A percentile compares a stretch with the other conserved stretches of the same genome.
Evolutionary conservation across 2,797 vertebrate genomes (phyloP).

Genomic region (Coendou prehensilis): DNA sequence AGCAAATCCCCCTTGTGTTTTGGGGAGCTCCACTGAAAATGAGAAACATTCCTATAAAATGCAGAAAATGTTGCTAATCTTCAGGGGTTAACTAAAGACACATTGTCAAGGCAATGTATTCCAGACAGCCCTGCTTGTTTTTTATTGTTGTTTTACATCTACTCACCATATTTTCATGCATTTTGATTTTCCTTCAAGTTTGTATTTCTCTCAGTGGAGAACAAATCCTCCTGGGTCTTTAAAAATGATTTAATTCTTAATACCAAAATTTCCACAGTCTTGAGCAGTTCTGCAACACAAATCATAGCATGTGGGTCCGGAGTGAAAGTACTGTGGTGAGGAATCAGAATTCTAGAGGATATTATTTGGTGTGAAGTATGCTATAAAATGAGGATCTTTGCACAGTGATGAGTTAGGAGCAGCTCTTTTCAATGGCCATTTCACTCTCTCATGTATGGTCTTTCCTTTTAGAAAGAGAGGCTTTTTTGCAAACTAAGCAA

Average conservation of each 20-base stretch:
- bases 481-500: constrained; percentile 58
- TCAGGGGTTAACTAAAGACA: background rate
- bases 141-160: background rate
- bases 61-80: background rate
- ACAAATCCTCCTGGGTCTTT: constrained; percentile 53
- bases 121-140: background rate
- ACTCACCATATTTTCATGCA: background rate
- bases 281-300: constrained; percentile 63
- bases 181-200: constrained; percentile 56
- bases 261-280: constrained; percentile 15
- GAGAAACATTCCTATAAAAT: constrained; percentile 3
- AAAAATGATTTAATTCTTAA: constrained; percentile 69
- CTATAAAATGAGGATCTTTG: background rate
- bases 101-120: background rate
- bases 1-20: constrained; percentile 15
- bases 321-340: background rate
- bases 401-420: constrained; percentile 13
- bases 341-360: constrained; percentile 37
- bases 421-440: background rate
- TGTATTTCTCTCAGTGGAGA: constrained; percentile 58
- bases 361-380: background rate
- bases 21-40: background rate
- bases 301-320: background rate
- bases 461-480: constrained; percentile 63
- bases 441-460: background rate